Base-by-base conservation (phyloP, 2,888 invertebrate species). In the Crematogaster levior region DNA sequence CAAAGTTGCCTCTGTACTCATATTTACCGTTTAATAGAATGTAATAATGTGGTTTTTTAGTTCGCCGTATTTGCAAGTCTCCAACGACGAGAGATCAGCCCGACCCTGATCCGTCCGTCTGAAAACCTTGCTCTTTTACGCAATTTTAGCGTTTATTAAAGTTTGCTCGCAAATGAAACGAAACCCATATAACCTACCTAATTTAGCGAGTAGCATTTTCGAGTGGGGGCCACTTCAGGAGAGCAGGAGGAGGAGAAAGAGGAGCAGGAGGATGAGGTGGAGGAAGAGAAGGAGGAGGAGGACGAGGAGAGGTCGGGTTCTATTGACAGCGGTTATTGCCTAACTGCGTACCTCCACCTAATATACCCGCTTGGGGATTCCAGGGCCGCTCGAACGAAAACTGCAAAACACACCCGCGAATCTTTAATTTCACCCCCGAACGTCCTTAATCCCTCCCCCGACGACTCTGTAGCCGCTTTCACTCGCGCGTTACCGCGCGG, bases 121-220 rank as follows among this genome's bases (percentile, higher is more conserved):
- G 94, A 94, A 94, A 94, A 94, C 93, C 94, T 94, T 93, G 94
- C 94, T 94, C 94, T 94, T 94, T 94, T 94, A 94, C 94, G 94
- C 94, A 94, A 94, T 94, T 94, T 94, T 93, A 93, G 93, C 94
- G 94, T 94, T 94, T 94, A 94, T 94, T 94, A 94, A 94, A 94
- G 94, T 94, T 94, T 94, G 94, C 94, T 94, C 94, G 94, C 94
- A 93, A 94, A 94, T 94, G 94, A 94, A 94, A 94, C 94, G 94
- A 94, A 94, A 92, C 94, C 94, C 94, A 94, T 94, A 94, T 94
- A 94, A 94, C 94, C 94, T 94, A 94, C 94, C 94, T 94, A 94
- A 94, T 94, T 94, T 94, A 94, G 94, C 94, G 94, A 94, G 94
- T 94, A 94, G 94, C 94, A 92, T 94, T 94, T 94, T 94, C 94